Evolutionary conservation across 2,888 invertebrate species (phyloP), one percentile per base, ranked within the genome.

Genomic region (Chrysomela aeneicollis): DNA sequence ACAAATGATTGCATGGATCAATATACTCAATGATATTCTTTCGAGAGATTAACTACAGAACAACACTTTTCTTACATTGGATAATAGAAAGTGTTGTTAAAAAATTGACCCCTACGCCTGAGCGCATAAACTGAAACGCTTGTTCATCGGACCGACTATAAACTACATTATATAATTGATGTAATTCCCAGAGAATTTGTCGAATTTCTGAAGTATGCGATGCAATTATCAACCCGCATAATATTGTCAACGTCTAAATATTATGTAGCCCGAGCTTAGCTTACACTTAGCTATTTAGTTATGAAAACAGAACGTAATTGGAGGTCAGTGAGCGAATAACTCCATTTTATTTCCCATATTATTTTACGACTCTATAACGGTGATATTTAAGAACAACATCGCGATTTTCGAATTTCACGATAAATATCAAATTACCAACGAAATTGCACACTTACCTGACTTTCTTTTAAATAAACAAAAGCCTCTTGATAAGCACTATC

Each of bases 401-500:
- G 8, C 35, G 12, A 35, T 35, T 35, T 35, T 15, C 4, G 42
- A 42, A 4, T 42, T 4, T 15, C 15, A 3, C 3, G 12, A 42
- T 4, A 42, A 42, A 4, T 3, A 10, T 2, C 12, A 15, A 4
- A 15, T 15, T n/a, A 15, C n/a, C 42, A 3, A 15, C 1, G n/a
- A 42, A 42, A 15, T 42, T 15, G 5, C 12, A 15, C 1, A 42
- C 42, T 42, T 42, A 42, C 42, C 42, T 42, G 42, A 42, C 42
- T 42, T 42, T 42, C 42, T 42, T 42, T 42, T 42, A 42, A 42
- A 42, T 42, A 42, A 15, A 42, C 12, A 42, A 42, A 42, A 42
- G 42, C 42, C n/a, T 42, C 42, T 12, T 42, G 42, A 42, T 42
- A 42, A 42, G 42, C n/a, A 42, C 42, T 42, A 42, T 42, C 42